phyloP scores from a whole-genome alignment of 2,888 invertebrate genomes.

The Pammene fasciana region DNA sequence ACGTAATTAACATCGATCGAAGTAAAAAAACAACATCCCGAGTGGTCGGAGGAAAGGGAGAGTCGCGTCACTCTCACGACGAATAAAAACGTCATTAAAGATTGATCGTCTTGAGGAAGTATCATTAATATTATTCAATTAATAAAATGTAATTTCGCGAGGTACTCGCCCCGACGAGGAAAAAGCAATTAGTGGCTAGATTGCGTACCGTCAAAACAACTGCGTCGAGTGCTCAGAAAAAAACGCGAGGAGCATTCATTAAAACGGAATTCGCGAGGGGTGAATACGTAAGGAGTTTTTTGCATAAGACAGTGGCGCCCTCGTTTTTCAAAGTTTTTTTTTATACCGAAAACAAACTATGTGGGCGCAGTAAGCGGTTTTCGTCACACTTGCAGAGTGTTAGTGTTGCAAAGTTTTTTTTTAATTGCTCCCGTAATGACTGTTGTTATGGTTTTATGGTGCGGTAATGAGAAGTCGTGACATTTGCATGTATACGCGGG shows the following conservation, averaged over 20 bases:
- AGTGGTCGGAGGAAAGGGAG: constrained; percentile 61
- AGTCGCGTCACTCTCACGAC: constrained; percentile 71
- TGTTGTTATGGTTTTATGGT: constrained; percentile 81
- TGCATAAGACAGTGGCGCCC: constrained; percentile 82
- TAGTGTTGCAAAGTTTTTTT: constrained; percentile 76
- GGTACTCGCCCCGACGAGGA: constrained; percentile 78
- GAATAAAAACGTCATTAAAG: constrained; percentile 82
- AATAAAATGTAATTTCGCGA: constrained; percentile 82
- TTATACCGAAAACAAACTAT: constrained; percentile 76
- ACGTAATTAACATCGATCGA: constrained; percentile 80
- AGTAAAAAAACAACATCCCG: constrained; percentile 66
- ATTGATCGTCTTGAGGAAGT: constrained; percentile 79
- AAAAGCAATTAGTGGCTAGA: constrained; percentile 84
- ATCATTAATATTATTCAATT: constrained; percentile 84
- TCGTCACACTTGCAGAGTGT: constrained; percentile 78
- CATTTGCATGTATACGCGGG: constrained; percentile 79
- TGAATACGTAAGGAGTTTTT: constrained; percentile 83
- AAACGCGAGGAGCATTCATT: constrained; percentile 79
- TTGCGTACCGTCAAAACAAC: constrained; percentile 84
- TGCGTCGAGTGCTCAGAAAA: constrained; percentile 74
- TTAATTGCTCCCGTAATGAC: constrained; percentile 79
- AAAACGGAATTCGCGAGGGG: constrained; percentile 81
- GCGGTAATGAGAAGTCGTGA: constrained; percentile 76
- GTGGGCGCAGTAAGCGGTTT: constrained; percentile 82
- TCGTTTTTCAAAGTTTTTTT: constrained; percentile 71